These are phyloP conservation scores for Nyctalus aviator DNA, from an alignment of 2,797 vertebrate genomes.

Conservation along the genomic window DNA sequence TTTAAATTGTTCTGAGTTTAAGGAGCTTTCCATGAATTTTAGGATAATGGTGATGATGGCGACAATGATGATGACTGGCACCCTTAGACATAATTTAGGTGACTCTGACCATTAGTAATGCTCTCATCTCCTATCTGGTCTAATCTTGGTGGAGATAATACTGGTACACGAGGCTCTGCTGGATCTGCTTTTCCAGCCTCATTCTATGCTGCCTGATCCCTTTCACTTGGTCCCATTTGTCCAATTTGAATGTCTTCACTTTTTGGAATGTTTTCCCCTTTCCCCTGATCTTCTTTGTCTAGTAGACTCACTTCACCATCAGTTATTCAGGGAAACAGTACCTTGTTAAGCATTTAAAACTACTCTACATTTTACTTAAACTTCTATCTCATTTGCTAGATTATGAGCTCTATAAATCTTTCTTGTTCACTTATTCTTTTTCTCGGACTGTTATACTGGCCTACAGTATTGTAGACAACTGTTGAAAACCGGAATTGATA, in stretches of 20 bases:
- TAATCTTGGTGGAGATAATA: not conserved
- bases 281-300: slow-evolving; percentile 11
- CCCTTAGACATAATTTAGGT: not conserved
- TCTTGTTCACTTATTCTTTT: not conserved
- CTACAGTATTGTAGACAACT: not conserved
- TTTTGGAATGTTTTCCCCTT: not conserved
- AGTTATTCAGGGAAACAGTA: slow-evolving; percentile 8
- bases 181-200: not conserved
- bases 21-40: not conserved
- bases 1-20: slow-evolving; percentile 39
- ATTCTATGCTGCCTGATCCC: not conserved
- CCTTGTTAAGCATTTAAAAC: slow-evolving; percentile 46
- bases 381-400: slow-evolving; percentile 7
- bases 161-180: not conserved
- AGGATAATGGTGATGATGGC: not conserved
- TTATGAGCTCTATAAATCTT: slow-evolving; percentile 19
- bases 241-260: not conserved
- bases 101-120: not conserved
- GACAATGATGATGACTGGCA: not conserved
- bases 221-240: not conserved
- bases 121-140: not conserved
- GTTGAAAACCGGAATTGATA: not conserved
- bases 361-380: not conserved
- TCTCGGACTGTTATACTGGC: not conserved
- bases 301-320: not conserved